Evolutionary conservation across 2,797 vertebrate genomes (phyloP).

Genomic region (Pangasius sanitwongsei): DNA sequence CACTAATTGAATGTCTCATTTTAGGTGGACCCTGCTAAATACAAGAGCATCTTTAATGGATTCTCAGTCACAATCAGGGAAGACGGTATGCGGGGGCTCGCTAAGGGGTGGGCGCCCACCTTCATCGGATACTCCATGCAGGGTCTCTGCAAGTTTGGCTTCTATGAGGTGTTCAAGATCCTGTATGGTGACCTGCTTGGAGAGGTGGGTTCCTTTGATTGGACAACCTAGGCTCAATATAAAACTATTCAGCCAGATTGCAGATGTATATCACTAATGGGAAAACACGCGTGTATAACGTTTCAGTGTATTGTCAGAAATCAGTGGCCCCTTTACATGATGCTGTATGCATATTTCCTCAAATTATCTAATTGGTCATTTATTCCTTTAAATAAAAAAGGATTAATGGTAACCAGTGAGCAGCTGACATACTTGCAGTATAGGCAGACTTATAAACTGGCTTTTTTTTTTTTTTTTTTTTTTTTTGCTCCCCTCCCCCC

Average conservation of each 20-base stretch:
- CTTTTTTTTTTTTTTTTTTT: not conserved
- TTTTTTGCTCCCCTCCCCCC: not conserved
- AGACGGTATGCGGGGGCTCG: constrained; percentile 84
- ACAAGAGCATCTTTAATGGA: constrained; percentile 87
- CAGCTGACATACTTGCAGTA: not conserved
- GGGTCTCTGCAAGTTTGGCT: constrained; percentile 90
- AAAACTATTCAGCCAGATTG: not conserved
- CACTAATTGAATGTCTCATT: constrained; percentile 30
- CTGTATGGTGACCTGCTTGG: constrained; percentile 82
- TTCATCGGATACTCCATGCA: constrained; percentile 90
- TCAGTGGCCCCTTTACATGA: not conserved
- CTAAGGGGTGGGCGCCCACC: constrained; percentile 88
- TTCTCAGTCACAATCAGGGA: constrained; percentile 85
- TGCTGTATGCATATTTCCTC: not conserved
- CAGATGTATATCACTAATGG: not conserved
- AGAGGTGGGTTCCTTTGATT: constrained; percentile 73
- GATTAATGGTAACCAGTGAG: not conserved
- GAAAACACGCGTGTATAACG: not conserved
- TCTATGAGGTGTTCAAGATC: constrained; percentile 90
- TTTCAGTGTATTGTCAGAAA: not conserved
- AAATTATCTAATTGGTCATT: not conserved
- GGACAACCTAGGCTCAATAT: not conserved
- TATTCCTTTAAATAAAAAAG: not conserved
- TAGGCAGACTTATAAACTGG: not conserved
- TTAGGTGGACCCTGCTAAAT: constrained; percentile 87